These are phyloP conservation scores for Ataeniobius toweri DNA, from an alignment of 2,797 vertebrate genomes.

Conservation along the genomic window DNA sequence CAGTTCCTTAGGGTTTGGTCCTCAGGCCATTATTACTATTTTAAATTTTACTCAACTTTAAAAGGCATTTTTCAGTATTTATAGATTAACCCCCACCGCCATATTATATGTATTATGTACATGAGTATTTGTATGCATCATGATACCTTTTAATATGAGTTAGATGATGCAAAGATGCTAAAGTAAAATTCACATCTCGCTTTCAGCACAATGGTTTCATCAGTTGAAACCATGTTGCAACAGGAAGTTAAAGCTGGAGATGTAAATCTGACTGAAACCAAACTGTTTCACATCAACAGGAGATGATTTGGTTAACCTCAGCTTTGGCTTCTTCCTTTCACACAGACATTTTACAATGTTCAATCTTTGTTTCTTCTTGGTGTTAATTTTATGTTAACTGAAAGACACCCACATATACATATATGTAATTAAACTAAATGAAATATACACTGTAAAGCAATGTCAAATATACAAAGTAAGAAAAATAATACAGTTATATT, in stretches of 20 bases:
- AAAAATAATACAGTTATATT: too few species aligned
- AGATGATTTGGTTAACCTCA: slow-evolving; percentile 2
- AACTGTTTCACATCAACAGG: slow-evolving; percentile 13
- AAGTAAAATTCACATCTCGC: background rate
- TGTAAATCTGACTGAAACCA: slow-evolving; percentile 13
- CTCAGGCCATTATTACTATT: too few species aligned
- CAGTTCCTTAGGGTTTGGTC: too few species aligned
- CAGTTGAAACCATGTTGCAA: slow-evolving; percentile 53
- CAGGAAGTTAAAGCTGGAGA: slow-evolving; percentile 17
- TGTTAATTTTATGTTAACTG: too few species aligned
- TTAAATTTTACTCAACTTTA: background rate
- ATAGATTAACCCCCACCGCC: too few species aligned
- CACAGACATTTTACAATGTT: too few species aligned
- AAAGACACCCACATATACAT: too few species aligned
- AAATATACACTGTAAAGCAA: too few species aligned
- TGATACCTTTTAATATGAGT: background rate
- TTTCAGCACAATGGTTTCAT: slow-evolving; percentile 10
- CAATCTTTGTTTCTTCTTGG: too few species aligned
- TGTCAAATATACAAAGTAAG: too few species aligned
- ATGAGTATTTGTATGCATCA: background rate
- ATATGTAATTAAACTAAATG: too few species aligned
- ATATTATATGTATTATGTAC: background rate
- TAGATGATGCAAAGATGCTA: background rate
- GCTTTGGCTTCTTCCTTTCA: background rate
- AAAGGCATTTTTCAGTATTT: background rate